A percentile compares a stretch with the other conserved stretches of the same genome.
phyloP scores from a whole-genome alignment of 2,888 invertebrate genomes.

The Cataglyphis altisquamis region DNA sequence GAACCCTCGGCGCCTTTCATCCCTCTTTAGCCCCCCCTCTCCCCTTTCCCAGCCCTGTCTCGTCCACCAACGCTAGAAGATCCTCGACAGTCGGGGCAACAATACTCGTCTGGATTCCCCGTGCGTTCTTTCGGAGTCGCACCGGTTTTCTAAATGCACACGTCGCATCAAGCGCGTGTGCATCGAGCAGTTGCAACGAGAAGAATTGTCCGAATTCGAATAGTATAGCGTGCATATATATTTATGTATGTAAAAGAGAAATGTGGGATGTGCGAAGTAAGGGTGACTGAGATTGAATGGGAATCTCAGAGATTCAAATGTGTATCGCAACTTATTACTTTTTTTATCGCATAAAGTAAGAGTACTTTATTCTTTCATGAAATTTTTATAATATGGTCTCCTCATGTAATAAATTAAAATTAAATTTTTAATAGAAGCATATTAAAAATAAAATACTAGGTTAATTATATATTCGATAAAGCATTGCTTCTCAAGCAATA shows the following conservation, averaged over 20 bases:
- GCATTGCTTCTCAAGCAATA: neutral
- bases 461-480: neutral
- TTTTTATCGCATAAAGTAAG: neutral
- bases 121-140: conserved; percentile 58
- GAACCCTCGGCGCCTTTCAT: conserved; percentile 71
- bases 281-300: neutral
- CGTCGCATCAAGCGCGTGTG: conserved; percentile 64
- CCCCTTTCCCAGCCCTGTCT: conserved; percentile 39
- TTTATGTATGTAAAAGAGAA: neutral
- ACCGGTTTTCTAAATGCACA: conserved; percentile 70
- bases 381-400: neutral
- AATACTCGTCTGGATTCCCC: conserved; percentile 70
- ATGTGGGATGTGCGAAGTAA: neutral
- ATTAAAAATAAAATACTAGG: neutral
- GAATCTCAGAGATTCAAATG: conserved; percentile 12
- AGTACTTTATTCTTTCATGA: neutral
- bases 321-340: neutral
- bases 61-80: conserved; percentile 66
- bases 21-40: conserved; percentile 63
- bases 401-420: neutral
- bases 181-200: conserved; percentile 40
- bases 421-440: neutral
- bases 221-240: neutral
- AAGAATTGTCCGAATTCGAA: conserved; percentile 8
- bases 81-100: conserved; percentile 65